Conservation (phyloP, 2,888 invertebrate species). For the Limnephilus auricula region DNA sequence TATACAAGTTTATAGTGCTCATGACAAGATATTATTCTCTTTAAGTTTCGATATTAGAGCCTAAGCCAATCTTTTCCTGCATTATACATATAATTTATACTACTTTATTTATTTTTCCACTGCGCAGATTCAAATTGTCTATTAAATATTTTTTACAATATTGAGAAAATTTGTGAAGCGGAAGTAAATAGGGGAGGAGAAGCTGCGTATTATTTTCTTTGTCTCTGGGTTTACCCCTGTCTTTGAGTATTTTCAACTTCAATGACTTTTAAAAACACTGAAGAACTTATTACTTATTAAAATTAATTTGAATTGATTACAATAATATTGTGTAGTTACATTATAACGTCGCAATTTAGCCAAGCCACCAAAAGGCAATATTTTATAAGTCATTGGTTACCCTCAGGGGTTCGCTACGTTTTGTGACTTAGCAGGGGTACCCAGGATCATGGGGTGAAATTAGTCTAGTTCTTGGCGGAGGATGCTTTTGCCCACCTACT, state of each 20-base stretch:
- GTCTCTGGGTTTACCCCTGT: too few species aligned
- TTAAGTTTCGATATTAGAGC: background rate
- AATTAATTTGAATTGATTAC: background rate
- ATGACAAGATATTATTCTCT: background rate
- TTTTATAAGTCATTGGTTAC: too few species aligned
- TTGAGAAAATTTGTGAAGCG: background rate
- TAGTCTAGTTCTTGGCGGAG: too few species aligned
- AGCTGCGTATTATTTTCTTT: background rate
- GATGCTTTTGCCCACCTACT: too few species aligned
- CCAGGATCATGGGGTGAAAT: too few species aligned
- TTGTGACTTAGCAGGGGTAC: too few species aligned
- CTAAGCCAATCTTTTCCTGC: background rate
- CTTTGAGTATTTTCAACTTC: background rate
- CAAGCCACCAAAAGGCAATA: too few species aligned
- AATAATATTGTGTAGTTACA: background rate
- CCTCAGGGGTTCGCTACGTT: too few species aligned
- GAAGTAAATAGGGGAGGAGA: background rate
- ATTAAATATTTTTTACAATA: background rate
- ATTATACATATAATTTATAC: background rate
- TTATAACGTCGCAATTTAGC: too few species aligned
- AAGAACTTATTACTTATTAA: background rate
- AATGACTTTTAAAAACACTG: background rate
- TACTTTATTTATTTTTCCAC: background rate
- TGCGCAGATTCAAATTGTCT: background rate
- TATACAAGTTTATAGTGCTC: background rate